Conservation (phyloP, 2,113 vertebrate species). For the Tachysurus vachellii region DNA sequence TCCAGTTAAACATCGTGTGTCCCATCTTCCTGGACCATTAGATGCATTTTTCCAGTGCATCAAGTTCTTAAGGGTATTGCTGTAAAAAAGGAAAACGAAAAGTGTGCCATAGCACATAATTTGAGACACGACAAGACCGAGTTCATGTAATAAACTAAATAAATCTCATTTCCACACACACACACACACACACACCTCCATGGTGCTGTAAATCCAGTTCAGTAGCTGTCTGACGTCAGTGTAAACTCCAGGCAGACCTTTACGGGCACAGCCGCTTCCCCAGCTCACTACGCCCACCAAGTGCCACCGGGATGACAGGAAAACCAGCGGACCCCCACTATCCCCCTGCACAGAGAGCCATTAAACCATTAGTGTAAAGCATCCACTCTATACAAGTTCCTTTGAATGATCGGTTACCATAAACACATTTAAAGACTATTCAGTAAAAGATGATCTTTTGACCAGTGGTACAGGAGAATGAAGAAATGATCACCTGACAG, state of each 20-base stretch:
- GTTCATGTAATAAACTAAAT: background rate
- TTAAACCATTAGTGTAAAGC: no score
- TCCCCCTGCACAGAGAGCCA: constrained; percentile 68
- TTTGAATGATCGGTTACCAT: background rate
- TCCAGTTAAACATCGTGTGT: background rate
- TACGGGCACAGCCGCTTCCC: constrained; percentile 75
- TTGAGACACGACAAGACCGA: no score
- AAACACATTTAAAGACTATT: background rate
- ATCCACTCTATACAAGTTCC: background rate
- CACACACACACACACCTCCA: constrained; percentile 68
- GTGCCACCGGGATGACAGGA: constrained; percentile 65
- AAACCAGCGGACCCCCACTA: constrained; percentile 78
- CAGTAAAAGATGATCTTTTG: background rate
- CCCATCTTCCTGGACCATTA: background rate
- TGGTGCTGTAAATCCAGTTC: constrained; percentile 71
- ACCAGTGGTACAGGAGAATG: background rate
- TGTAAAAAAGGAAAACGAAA: background rate
- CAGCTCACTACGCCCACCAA: constrained; percentile 80
- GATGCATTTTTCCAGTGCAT: no score
- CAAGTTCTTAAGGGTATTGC: background rate
- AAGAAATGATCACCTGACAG: constrained; percentile 76
- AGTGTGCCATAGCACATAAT: no score
- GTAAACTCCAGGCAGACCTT: constrained; percentile 72
- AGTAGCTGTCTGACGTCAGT: constrained; percentile 70
- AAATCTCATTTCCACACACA: constrained; percentile 22